Evolutionary conservation across 2,888 invertebrate species (phyloP).

Genomic region (Drosophila aldrichi): DNA sequence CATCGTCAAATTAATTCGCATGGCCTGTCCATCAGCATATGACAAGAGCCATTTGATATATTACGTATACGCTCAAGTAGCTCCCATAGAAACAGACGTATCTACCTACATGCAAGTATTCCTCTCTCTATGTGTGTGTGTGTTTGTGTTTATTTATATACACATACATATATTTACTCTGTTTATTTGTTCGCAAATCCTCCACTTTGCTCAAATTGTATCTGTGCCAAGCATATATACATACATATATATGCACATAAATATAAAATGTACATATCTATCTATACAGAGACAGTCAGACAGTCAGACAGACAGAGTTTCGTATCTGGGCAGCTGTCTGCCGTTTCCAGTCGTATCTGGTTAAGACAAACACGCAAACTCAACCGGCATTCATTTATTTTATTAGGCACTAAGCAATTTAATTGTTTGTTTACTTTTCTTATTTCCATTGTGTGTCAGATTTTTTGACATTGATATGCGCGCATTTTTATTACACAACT

Average conservation of each 20-base stretch:
- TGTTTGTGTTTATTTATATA: slow-evolving; percentile 4
- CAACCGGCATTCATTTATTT: slow-evolving; percentile 72
- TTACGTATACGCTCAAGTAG: slow-evolving; percentile 63
- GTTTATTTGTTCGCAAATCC: slow-evolving; percentile 45
- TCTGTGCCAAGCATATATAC: slow-evolving; percentile 51
- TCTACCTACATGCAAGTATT: background rate
- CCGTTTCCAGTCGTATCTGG: slow-evolving; percentile 63
- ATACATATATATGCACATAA: slow-evolving; percentile 16
- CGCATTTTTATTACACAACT: slow-evolving; percentile 76
- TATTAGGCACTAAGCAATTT: slow-evolving; percentile 78
- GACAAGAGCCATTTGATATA: slow-evolving; percentile 43
- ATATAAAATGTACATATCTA: slow-evolving; percentile 23
- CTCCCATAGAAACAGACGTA: slow-evolving; percentile 10
- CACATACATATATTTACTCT: slow-evolving; percentile 13
- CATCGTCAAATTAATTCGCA: slow-evolving; percentile 44
- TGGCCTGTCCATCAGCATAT: slow-evolving; percentile 38
- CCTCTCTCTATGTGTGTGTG: background rate
- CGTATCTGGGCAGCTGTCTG: slow-evolving; percentile 52
- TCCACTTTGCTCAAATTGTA: slow-evolving; percentile 43
- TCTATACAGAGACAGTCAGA: background rate
- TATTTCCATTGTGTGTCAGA: slow-evolving; percentile 76
- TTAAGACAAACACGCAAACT: slow-evolving; percentile 49
- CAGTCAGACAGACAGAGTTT: slow-evolving; percentile 5
- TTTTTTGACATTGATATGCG: slow-evolving; percentile 79
- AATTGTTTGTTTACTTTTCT: slow-evolving; percentile 79